Base-by-base conservation (phyloP, 2,797 vertebrate species). In the Rhinogobio ventralis region DNA sequence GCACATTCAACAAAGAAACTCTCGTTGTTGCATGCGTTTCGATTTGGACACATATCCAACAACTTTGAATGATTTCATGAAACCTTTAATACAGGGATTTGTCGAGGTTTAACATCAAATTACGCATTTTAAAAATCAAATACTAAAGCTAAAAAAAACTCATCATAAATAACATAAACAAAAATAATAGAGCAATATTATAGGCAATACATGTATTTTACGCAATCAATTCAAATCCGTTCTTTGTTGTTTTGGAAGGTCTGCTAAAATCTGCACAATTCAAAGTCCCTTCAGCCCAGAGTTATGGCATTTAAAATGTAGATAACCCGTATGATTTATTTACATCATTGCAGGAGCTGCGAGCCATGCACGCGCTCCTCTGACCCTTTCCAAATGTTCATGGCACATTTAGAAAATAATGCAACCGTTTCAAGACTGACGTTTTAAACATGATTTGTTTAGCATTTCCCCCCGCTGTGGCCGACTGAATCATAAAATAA, bases 381-480 rank as follows among this genome's bases (percentile, higher is more conserved):
- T 85, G 84, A 83, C 81, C 14, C 86, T 88, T 83, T 89, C 87
- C 80, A 87, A 77, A 85, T 69, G 78, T 76, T 84, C 77, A 67
- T 53, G 45, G 49, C 62, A 75, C 71, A 66, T 82, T 66, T 84
- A n/a, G 82, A 33, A 86, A 74, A 85, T 79, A 71, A 81, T 75
- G 84, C 79, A 76, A 53, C 64, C 53, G 53, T 84, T 83, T 42
- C 49, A 66, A 73, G 62, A 75, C 79, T 49, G 8, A n/a, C 2
- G 2, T 53, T 74, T 13, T 57, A 36, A 36, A 55, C 6, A 72
- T 15, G 19, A 3, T 17, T 20, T 66, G 28, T 49, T 46, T 11
- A 17, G 7, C 13, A 15, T 45, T 15, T 45, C 11, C 19, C 33
- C 5, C 17, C 0, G 9, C 5, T 13, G 5, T 68, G 45, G 30